Evolutionary conservation across 2,888 invertebrate genomes (phyloP), one percentile per base, ranked within the genome.

Genomic region (Julus scandinavius): DNA sequence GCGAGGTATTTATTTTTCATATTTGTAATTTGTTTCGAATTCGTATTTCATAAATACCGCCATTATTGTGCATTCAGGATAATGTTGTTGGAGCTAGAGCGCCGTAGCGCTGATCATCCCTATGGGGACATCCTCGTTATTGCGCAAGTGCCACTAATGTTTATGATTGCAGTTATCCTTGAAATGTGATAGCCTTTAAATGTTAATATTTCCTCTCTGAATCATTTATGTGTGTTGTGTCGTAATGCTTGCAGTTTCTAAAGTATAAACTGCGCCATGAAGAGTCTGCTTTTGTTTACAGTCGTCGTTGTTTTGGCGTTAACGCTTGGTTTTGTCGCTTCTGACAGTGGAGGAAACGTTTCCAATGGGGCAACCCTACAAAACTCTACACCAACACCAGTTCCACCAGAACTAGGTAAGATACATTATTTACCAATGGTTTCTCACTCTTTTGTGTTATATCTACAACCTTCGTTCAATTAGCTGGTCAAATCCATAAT

Each of bases 401-500:
- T 85, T 85, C 50, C 85, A 5, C 85, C 85, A 7, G 85, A 85
- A 29, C 13, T 85, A 45, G 85, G 85, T 85, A 85, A 49, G 85
- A 45, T 80, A 11, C 13, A 63, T 50, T 45, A 63, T 50, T 45
- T 45, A 45, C 7, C 45, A 45, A 7, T 7, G 45, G 7, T 45
- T 45, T 7, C 7, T 45, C 45, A 2, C 45, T 7, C 45, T 45
- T 5, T 45, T 45, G 45, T 45, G 45, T 45, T 45, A 45, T 45
- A 29, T 29, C 0, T 45, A 7, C 45, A 45, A 45, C 45, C 45
- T 45, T 45, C 1, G 45, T 45, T 45, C 45, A 7, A 2, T 45
- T 45, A 45, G 45, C 5, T 45, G 7, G 5, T 45, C 6, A 45
- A 45, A 45, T 45, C 45, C 45, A 45, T 45, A 29, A 29, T 29